phyloP scores from a whole-genome alignment of 2,797 vertebrate genomes.

The Melanotaenia boesemani region DNA sequence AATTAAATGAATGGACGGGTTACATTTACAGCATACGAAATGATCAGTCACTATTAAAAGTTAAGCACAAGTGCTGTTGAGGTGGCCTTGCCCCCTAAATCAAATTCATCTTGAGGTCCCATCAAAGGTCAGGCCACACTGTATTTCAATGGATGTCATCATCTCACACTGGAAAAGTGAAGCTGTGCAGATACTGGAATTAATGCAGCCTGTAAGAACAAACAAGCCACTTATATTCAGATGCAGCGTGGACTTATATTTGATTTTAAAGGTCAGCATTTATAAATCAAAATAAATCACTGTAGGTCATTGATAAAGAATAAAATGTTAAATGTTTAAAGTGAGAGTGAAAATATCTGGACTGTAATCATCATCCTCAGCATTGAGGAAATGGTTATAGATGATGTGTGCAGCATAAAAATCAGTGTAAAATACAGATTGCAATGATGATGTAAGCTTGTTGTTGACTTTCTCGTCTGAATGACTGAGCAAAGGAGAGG shows the following conservation, averaged over 20 bases:
- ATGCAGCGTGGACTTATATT: background rate
- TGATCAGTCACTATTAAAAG: too few relatives aligned
- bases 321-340: background rate
- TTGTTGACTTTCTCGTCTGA: conserved; percentile 95
- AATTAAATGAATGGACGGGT: too few relatives aligned
- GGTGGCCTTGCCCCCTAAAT: too few relatives aligned
- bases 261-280: background rate
- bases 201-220: conserved; percentile 1
- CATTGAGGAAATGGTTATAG: conserved; percentile 25
- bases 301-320: background rate
- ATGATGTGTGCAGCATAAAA: conserved; percentile 43
- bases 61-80: too few relatives aligned
- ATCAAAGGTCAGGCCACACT: background rate
- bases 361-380: background rate
- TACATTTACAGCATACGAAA: too few relatives aligned
- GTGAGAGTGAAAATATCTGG: too few relatives aligned
- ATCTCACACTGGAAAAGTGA: conserved; percentile 34
- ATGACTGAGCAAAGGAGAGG: conserved; percentile 90
- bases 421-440: conserved; percentile 87
- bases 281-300: too few relatives aligned
- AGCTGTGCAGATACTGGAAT: conserved; percentile 16
- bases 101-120: too few relatives aligned
- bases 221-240: background rate
- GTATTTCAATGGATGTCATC: conserved; percentile 66
- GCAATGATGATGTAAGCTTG: conserved; percentile 93